Conservation (phyloP, 2,888 invertebrate genomes). For the Lampropteryx suffumata region DNA sequence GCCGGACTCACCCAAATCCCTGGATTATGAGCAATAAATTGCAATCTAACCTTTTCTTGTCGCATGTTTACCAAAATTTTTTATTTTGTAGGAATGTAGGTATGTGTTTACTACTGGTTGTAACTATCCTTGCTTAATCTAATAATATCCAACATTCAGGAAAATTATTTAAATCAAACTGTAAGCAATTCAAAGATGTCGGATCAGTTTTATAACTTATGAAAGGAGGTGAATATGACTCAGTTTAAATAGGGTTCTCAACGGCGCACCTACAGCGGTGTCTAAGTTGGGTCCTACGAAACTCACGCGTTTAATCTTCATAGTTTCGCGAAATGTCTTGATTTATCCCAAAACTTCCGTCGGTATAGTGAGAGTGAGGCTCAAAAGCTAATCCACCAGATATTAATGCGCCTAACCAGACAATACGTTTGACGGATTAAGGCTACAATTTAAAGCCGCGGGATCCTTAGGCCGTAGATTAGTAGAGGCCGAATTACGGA, state of each 20-base stretch:
- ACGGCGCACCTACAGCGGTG: no score
- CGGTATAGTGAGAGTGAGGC: slow-evolving; percentile 1
- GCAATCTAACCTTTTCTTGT: slow-evolving; percentile 63
- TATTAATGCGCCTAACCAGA: slow-evolving; percentile 31
- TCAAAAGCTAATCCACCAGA: slow-evolving; percentile 20
- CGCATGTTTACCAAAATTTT: no score
- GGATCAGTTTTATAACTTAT: no score
- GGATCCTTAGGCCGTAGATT: slow-evolving; percentile 32
- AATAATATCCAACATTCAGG: no score
- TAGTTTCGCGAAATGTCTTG: slow-evolving; percentile 2
- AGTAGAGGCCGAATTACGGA: slow-evolving; percentile 48
- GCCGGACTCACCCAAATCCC: slow-evolving; percentile 60
- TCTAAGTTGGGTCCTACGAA: no score
- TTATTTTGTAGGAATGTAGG: no score
- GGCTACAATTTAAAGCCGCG: slow-evolving; percentile 33
- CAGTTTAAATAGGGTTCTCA: no score
- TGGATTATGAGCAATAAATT: slow-evolving; percentile 71
- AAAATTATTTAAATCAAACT: no score
- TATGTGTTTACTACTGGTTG: no score
- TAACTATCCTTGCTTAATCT: no score
- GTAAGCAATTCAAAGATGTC: no score
- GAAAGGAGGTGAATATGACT: no score
- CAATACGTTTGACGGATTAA: slow-evolving; percentile 40
- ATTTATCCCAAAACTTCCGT: slow-evolving; percentile 16
- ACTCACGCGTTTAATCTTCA: slow-evolving; percentile 2